Evolutionary conservation across 2,888 invertebrate genomes (phyloP).

Genomic region (Deroplatys truncata): DNA sequence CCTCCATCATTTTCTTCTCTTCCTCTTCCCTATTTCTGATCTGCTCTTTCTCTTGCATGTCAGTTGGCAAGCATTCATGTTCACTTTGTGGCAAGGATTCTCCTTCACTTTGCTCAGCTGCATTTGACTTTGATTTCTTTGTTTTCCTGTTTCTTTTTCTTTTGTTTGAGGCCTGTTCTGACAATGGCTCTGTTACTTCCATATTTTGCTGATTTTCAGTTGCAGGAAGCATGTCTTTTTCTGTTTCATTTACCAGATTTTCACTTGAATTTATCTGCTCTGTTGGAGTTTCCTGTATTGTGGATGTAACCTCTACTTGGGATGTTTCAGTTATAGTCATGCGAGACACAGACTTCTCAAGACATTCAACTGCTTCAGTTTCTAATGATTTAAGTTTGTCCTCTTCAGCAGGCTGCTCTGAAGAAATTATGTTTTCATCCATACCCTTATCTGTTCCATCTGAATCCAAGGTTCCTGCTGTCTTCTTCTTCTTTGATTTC

Average conservation of each 20-base stretch:
- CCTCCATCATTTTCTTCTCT: slow-evolving; percentile 5
- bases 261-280: not conserved
- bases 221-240: not conserved
- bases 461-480: not conserved
- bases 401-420: not conserved
- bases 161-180: not conserved
- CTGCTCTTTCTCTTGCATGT: not conserved
- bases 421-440: not conserved
- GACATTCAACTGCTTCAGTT: not conserved
- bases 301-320: not conserved
- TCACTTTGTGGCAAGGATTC: not conserved
- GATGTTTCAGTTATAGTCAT: not conserved
- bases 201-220: not conserved
- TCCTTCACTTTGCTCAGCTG: not conserved
- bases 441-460: not conserved
- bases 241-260: not conserved
- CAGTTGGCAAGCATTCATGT: not conserved
- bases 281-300: not conserved
- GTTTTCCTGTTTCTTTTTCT: not conserved
- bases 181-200: not conserved
- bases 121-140: not conserved
- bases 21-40: not conserved
- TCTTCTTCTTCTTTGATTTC: not conserved
- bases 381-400: not conserved
- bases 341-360: not conserved